A percentile compares a stretch with the other conserved stretches of the same genome.
These are phyloP conservation scores for Chionomys nivalis DNA, from an alignment of 2,113 vertebrate genomes.

Conservation along the genomic window DNA sequence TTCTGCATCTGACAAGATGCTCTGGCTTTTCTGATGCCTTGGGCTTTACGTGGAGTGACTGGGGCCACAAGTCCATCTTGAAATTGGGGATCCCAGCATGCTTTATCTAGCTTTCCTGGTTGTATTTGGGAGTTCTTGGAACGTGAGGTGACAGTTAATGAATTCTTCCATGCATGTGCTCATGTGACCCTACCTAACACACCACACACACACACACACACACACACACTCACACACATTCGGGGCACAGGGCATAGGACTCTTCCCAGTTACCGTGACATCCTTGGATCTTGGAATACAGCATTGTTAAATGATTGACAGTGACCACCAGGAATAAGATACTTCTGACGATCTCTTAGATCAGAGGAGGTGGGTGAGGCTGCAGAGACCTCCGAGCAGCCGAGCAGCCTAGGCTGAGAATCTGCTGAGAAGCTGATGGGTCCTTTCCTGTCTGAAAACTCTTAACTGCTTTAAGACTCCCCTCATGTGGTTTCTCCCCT, in stretches of 20 bases:
- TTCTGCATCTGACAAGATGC: rapidly evolving
- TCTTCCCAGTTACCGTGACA: neutral
- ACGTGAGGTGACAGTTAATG: neutral
- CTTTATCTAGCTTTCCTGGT: neutral
- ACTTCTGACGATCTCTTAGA: constrained; percentile 30
- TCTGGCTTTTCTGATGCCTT: neutral
- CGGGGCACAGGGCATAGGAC: neutral
- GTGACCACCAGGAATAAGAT: constrained; percentile 45
- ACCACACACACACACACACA: neutral
- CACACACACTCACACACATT: neutral
- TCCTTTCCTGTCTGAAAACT: neutral
- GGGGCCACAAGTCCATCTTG: neutral
- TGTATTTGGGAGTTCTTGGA: constrained; percentile 21
- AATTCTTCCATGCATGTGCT: neutral
- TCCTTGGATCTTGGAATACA: neutral
- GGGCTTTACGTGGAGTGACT: neutral
- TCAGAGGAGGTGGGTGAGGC: neutral
- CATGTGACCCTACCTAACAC: neutral
- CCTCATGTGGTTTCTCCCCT: neutral
- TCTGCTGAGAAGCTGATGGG: neutral
- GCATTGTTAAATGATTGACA: constrained; percentile 63
- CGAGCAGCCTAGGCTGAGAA: neutral
- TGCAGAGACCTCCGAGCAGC: neutral
- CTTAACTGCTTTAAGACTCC: neutral
- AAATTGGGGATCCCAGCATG: neutral